Evolutionary conservation across 2,113 vertebrate genomes (phyloP).

Genomic region (Ceyx melanurus): DNA sequence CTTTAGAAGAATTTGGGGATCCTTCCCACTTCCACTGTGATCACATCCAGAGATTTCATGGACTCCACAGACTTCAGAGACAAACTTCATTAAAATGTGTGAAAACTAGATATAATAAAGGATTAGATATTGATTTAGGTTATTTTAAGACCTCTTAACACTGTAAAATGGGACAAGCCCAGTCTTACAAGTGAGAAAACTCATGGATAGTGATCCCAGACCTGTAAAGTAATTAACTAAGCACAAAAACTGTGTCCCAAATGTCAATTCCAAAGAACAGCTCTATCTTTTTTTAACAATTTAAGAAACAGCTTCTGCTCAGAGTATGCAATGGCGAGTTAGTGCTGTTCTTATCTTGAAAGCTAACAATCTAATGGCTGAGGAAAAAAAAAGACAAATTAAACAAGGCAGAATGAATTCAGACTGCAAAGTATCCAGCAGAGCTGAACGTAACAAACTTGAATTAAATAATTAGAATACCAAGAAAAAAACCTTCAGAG

Average conservation of each 20-base stretch:
- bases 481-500: slow-evolving; percentile 22
- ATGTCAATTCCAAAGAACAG: not conserved
- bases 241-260: not conserved
- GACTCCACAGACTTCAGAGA: not conserved
- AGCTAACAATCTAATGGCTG: not conserved
- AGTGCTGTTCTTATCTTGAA: not conserved
- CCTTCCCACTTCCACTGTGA: not conserved
- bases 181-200: not conserved
- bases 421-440: slow-evolving; percentile 23
- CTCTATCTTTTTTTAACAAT: not conserved
- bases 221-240: not conserved
- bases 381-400: slow-evolving; percentile 45
- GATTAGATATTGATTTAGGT: not conserved
- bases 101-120: not conserved
- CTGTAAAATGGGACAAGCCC: not conserved
- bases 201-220: not conserved
- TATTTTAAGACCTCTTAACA: not conserved
- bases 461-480: slow-evolving; percentile 63
- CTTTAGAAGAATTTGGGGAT: not conserved
- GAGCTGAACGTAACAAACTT: slow-evolving; percentile 33
- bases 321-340: not conserved
- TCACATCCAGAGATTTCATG: not conserved
- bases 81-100: not conserved
- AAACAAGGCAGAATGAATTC: slow-evolving; percentile 40
- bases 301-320: slow-evolving; percentile 1